phyloP scores from a whole-genome alignment of 2,797 vertebrate species.

The Glyptemys insculpta region DNA sequence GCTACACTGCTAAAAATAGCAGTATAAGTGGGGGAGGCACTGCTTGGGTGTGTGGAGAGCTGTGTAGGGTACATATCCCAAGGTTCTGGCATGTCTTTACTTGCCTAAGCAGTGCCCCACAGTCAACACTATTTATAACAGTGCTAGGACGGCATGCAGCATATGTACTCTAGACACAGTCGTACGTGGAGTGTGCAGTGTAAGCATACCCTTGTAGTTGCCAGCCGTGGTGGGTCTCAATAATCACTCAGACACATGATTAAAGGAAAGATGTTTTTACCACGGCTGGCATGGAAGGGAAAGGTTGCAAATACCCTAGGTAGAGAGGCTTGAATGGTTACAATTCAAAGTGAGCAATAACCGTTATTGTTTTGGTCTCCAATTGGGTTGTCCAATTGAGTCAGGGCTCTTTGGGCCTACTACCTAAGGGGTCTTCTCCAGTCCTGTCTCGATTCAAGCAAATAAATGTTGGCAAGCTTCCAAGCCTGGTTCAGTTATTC shows the following conservation, averaged over 20 bases:
- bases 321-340: background rate
- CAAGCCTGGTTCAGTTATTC: background rate
- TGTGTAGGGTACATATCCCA: background rate
- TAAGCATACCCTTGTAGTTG: background rate
- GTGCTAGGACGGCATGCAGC: background rate
- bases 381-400: background rate
- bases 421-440: background rate
- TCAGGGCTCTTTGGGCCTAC: background rate
- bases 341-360: background rate
- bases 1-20: background rate
- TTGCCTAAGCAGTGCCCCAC: background rate
- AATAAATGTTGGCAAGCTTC: background rate
- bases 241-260: background rate
- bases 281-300: background rate
- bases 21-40: background rate
- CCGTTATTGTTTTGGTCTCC: background rate
- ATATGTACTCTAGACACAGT: background rate
- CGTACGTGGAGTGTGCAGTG: background rate
- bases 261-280: background rate
- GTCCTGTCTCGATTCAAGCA: background rate
- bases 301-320: background rate
- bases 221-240: background rate
- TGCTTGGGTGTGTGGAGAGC: too few species aligned
- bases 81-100: background rate
- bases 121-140: background rate